Evolutionary conservation across 2,888 invertebrate genomes (phyloP), one percentile per base, ranked within the genome.

Genomic region (Stenurella melanura): DNA sequence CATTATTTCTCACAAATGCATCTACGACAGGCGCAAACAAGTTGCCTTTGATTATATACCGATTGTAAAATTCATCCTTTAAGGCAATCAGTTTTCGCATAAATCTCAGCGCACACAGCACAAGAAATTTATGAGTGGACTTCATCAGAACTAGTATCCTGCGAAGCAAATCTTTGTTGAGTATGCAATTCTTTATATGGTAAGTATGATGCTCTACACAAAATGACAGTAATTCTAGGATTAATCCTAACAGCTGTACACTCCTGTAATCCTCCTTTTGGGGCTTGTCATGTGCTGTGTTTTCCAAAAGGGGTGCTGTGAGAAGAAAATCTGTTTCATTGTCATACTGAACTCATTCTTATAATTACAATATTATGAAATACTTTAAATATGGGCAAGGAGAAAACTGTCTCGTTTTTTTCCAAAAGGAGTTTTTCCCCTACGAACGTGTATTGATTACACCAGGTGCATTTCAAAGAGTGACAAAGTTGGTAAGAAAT

Each of bases 141-240:
- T 97, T 96, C 96, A 98, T 97, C 83, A 99, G 93, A 85, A 98
- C 97, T 84, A 99, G 92, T 89, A 99, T 97, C 90, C 97, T 94
- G 89, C 97, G 95, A 82, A 99, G 93, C 83, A 99, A 93, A 91
- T 99, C 98, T 91, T 98, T 98, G 91, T 97, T 97, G 87, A 99
- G 93, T 90, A 98, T 96, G 91, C 97, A 98, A 89, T 98, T 98
- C 90, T 98, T 98, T 90, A 99, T 98, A 92, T 99, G 97, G 92
- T 97, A 98, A 76, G 97, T 96, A 91, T 99, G 99, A 92, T 99
- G 99, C 90, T 99, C 99, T 67, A 99, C 98, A 91, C 99, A 99
- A 91, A 99, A 99, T 57, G 98, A 96, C 82, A 99, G 91, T 84
- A 99, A 92, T 90, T 99, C 99, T 85, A 99, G 91, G 80, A 99